Evolutionary conservation across 1,140 invertebrate species (phyloP).

Genomic region (Pseudobourletiella spinata): DNA sequence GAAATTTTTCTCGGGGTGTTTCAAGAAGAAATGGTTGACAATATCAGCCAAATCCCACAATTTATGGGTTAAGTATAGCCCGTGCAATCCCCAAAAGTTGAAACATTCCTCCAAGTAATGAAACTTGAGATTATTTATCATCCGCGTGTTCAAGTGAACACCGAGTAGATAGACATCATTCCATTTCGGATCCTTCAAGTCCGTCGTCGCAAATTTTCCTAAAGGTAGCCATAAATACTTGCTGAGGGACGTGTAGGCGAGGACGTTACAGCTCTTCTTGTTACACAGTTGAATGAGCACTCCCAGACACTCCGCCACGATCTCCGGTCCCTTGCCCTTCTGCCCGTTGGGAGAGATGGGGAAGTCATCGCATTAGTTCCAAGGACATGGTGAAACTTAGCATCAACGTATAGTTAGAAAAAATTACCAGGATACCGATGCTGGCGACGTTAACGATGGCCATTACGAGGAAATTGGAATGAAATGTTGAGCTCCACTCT

Average conservation of each 20-base stretch:
- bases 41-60: slow-evolving; percentile 15
- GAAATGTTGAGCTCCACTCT: not conserved
- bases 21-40: slow-evolving; percentile 13
- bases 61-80: slow-evolving; percentile 9
- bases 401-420: not conserved
- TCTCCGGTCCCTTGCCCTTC: slow-evolving; percentile 11
- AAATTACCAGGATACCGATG: slow-evolving; percentile 18
- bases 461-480: not conserved
- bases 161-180: slow-evolving; percentile 15
- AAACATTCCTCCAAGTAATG: slow-evolving; percentile 22
- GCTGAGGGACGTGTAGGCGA: slow-evolving; percentile 1
- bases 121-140: slow-evolving; percentile 12
- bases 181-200: slow-evolving; percentile 6
- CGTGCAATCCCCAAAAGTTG: slow-evolving; percentile 16
- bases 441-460: slow-evolving; percentile 5
- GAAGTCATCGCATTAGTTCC: not conserved
- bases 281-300: slow-evolving; percentile 11
- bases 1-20: slow-evolving; percentile 20
- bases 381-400: not conserved
- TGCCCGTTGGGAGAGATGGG: too few relatives aligned
- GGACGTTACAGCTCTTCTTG: not conserved
- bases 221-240: slow-evolving; percentile 13
- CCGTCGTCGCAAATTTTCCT: not conserved
- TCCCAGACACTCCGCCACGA: slow-evolving; percentile 15
- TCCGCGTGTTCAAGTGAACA: slow-evolving; percentile 18